Evolutionary conservation across 1,140 invertebrate genomes (phyloP), one percentile per base, ranked within the genome.

Genomic region (Bombus pascuorum): DNA sequence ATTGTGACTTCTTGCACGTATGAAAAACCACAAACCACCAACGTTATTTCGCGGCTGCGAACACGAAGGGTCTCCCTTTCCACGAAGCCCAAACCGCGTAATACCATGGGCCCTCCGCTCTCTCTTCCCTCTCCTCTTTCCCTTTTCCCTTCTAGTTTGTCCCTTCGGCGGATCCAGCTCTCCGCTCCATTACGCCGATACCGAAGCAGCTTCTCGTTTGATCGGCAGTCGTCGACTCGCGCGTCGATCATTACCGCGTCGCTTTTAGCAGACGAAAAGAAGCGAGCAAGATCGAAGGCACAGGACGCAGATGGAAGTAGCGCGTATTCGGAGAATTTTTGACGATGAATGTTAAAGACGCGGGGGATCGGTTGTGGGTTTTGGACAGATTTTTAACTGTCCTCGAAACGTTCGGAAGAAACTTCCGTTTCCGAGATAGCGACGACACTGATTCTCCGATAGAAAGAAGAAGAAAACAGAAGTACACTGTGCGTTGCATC

Each of bases 1-100:
- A 91, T 91, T 91, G 88, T 91, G 86, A 91, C 90, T 91, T 91
- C 90, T 91, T 88, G 90, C 90, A 91, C 90, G 90, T 91, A 91
- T 91, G 90, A 91, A 91, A 91, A 91, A 91, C 90, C 90, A 91
- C 90, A 91, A 91, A 91, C 90, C 90, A 85, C 90, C 85, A 76
- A 89, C 86, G 90, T 90, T 89, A 91, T 91, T 91, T 91, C 89
- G 90, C 90, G 89, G 87, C 90, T 89, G 89, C 85, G 89, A 91
- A 91, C 90, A 91, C 87, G 89, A 85, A 91, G 82, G 79, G 87
- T 71, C 86, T 83, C 77, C 77, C 79, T 44, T 85, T 86, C 81
- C 77, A 68, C 88, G 80, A 80, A 83, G 70, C 62, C 87, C 72
- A 78, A 81, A 83, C 81, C 85, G 70, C 87, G 88, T 90, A 89